A percentile compares a stretch with the other conserved stretches of the same genome.
Evolutionary conservation across 2,888 invertebrate genomes (phyloP).

Genomic region (Hydrotaea cyrtoneurina): DNA sequence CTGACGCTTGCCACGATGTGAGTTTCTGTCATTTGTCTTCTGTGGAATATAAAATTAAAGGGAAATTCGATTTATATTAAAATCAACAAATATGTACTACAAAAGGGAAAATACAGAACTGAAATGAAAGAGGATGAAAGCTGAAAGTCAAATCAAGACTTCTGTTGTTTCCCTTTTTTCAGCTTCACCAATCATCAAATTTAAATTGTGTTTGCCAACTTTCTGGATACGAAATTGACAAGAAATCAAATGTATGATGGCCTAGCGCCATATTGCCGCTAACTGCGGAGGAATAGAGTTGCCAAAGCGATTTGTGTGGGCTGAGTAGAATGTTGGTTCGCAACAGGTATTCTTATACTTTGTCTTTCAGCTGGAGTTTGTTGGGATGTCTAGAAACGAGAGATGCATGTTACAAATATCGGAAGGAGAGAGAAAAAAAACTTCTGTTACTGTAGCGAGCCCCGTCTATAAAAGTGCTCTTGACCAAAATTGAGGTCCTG

Average conservation of each 20-base stretch:
- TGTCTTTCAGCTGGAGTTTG: no score
- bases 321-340: no score
- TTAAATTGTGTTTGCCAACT: slow-evolving; percentile 45
- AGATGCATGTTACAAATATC: no score
- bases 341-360: no score
- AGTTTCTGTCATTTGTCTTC: slow-evolving; percentile 56
- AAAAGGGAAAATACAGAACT: slow-evolving; percentile 7
- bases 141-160: slow-evolving; percentile 55
- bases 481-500: no score
- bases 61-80: slow-evolving; percentile 75
- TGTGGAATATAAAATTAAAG: slow-evolving; percentile 72
- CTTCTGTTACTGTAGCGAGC: no score
- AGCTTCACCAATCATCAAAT: slow-evolving; percentile 29
- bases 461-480: no score
- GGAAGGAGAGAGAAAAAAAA: no score
- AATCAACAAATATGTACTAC: slow-evolving; percentile 64
- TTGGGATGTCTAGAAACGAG: no score
- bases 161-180: slow-evolving; percentile 35
- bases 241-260: slow-evolving; percentile 21
- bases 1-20: slow-evolving; percentile 11
- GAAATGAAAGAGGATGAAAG: slow-evolving; percentile 15
- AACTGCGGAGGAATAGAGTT: neutral
- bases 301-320: neutral
- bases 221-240: slow-evolving; percentile 42
- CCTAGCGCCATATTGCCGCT: slow-evolving; percentile 18